Percentiles rank a stretch among this genome's conserved stretches.
These are phyloP conservation scores for Otis tarda DNA, from an alignment of 2,113 vertebrate genomes.

Conservation along the genomic window DNA sequence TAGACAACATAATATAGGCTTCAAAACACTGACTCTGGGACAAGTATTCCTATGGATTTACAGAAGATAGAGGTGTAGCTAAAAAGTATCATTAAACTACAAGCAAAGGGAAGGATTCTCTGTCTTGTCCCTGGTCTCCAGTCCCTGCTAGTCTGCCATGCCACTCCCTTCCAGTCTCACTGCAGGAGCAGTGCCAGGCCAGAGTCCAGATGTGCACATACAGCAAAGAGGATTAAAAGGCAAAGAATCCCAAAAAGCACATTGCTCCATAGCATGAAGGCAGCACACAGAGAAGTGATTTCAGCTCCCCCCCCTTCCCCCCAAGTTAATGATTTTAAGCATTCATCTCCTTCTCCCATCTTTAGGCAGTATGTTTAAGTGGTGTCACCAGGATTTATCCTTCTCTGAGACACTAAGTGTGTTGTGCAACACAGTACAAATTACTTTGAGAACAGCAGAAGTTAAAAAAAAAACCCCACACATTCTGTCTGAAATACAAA, in stretches of 20 bases:
- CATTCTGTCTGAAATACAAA: not conserved
- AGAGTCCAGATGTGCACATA: conserved; percentile 23
- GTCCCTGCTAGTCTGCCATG: not conserved
- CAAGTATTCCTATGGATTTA: not conserved
- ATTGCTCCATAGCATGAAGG: not conserved
- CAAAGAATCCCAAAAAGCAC: not conserved
- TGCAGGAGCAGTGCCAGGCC: not conserved
- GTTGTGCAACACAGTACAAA: not conserved
- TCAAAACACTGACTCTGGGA: not conserved
- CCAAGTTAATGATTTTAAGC: not conserved
- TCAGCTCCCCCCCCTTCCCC: not conserved
- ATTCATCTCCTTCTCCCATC: not conserved
- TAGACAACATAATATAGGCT: not conserved
- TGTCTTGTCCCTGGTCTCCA: not conserved
- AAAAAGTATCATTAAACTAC: not conserved
- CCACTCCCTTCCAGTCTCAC: not conserved
- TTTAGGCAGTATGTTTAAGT: not conserved
- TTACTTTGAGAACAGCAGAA: not conserved
- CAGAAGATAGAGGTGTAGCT: not conserved
- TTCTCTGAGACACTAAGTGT: not conserved
- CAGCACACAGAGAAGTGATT: not conserved
- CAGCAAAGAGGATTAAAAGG: conserved; percentile 2
- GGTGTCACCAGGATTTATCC: not conserved
- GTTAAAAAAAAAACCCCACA: not conserved
- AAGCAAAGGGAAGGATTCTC: not conserved